phyloP scores from a whole-genome alignment of 2,113 vertebrate genomes.

The Todiramphus chloris region DNA sequence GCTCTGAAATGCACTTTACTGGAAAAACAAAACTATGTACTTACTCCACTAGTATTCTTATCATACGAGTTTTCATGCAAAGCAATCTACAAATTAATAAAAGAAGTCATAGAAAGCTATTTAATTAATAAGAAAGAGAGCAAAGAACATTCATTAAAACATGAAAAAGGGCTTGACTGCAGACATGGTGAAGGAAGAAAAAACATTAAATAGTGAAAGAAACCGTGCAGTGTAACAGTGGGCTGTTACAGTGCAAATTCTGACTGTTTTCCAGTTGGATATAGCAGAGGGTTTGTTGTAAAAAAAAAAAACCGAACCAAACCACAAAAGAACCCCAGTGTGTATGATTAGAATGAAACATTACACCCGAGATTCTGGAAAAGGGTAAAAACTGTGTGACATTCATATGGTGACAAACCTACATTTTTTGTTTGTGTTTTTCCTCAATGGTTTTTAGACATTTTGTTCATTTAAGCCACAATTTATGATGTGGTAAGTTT shows the following conservation, averaged over 20 bases:
- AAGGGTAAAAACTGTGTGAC: background rate
- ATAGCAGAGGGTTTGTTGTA: background rate
- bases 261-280: background rate
- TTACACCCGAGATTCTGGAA: background rate
- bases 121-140: background rate
- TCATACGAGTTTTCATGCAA: background rate
- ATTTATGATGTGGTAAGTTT: background rate
- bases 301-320: background rate
- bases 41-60: background rate
- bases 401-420: background rate
- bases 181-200: background rate
- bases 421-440: background rate
- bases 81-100: background rate
- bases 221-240: background rate
- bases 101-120: background rate
- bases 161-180: background rate
- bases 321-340: too few species aligned
- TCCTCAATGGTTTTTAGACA: background rate
- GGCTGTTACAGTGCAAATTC: background rate
- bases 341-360: background rate
- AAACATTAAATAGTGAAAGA: background rate
- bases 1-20: background rate
- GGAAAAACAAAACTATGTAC: background rate
- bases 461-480: background rate
- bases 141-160: background rate